Evolutionary conservation across 2,888 invertebrate genomes (phyloP).

Genomic region (Orthonevra nobilis): DNA sequence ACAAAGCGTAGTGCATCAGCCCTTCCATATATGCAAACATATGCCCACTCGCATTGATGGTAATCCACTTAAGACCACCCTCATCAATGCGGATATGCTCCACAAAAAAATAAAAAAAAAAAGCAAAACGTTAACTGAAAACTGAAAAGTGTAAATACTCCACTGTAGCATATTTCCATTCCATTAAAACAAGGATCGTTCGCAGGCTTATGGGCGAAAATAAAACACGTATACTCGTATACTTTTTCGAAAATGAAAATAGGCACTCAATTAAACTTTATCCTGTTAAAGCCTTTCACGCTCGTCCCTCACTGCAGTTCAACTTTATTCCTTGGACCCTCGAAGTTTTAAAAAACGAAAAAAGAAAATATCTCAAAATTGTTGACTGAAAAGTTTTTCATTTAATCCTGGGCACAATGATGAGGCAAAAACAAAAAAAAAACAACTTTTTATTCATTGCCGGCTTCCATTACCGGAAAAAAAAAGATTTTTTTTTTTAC

Average conservation of each 20-base stretch:
- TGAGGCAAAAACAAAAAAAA: constrained; percentile 23
- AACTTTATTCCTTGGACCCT: constrained; percentile 14
- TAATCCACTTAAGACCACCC: background rate
- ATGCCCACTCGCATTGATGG: constrained; percentile 9
- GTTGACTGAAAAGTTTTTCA: constrained; percentile 61
- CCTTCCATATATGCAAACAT: too few species aligned
- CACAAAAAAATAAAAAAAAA: too few species aligned
- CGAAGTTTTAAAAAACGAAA: constrained; percentile 14
- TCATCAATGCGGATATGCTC: background rate
- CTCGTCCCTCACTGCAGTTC: constrained; percentile 3
- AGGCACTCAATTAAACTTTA: constrained; percentile 63
- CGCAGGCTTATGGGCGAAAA: background rate
- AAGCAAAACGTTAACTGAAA: background rate
- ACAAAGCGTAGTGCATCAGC: too few species aligned
- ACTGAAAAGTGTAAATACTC: constrained; percentile 4
- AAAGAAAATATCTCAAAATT: constrained; percentile 23
- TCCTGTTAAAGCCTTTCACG: constrained; percentile 55
- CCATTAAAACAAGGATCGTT: constrained; percentile 28
- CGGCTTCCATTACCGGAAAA: background rate
- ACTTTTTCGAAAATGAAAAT: constrained; percentile 38
- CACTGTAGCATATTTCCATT: constrained; percentile 31
- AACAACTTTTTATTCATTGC: constrained; percentile 50
- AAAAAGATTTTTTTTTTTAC: too few species aligned
- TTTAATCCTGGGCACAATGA: constrained; percentile 37
- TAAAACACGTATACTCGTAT: background rate